These are phyloP conservation scores for Tiliqua scincoides DNA, from an alignment of 2,113 vertebrate genomes.

Conservation along the genomic window DNA sequence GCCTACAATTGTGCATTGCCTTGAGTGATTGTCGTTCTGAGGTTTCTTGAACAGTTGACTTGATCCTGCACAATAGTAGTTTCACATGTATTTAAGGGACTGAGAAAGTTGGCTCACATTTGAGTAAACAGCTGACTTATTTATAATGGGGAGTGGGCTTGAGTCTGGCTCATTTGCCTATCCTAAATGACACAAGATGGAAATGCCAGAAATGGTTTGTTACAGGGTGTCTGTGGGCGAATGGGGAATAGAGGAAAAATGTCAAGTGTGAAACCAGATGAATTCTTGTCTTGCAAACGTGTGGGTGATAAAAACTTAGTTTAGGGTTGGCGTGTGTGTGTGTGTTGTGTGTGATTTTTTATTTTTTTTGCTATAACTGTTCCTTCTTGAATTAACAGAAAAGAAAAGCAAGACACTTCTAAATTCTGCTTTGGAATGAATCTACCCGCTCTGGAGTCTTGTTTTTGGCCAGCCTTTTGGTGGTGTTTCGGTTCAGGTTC, in stretches of 20 bases:
- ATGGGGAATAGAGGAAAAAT: conserved; percentile 83
- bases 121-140: neutral
- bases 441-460: neutral
- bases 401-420: neutral
- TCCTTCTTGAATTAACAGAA: neutral
- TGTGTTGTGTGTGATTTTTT: no score
- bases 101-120: neutral
- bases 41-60: neutral
- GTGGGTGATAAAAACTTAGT: conserved; percentile 9
- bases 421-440: neutral
- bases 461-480: neutral
- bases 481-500: neutral
- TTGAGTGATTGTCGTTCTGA: neutral
- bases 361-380: neutral
- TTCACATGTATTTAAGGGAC: neutral
- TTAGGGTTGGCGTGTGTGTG: conserved; percentile 14
- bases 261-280: conserved; percentile 76
- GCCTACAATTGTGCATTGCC: neutral
- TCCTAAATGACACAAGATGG: conserved; percentile 13
- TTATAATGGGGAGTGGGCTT: neutral
- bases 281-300: conserved; percentile 49
- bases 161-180: no score
- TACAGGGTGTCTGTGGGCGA: neutral
- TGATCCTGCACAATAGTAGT: neutral
- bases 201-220: conserved; percentile 41